A percentile compares a stretch with the other conserved stretches of the same genome.
Conservation (phyloP, 1,140 invertebrate genomes). For the Drosophila mauritiana region DNA sequence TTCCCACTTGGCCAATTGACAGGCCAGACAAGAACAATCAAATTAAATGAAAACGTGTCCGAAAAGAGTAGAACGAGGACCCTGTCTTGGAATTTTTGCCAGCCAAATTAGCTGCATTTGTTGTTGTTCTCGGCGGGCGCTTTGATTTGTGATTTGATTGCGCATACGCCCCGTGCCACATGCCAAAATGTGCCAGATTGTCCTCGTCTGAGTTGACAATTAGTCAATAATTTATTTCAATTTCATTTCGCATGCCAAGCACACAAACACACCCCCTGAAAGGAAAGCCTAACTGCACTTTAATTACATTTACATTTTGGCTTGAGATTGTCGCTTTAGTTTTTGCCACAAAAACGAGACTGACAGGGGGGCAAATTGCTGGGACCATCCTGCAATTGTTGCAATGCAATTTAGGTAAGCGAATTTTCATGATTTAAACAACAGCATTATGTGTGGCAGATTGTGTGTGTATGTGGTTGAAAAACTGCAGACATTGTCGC, state of each 20-base stretch:
- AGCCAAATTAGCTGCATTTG: conserved; percentile 66
- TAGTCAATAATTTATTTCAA: conserved; percentile 83
- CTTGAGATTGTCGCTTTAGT: conserved; percentile 43
- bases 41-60: conserved; percentile 64
- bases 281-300: conserved; percentile 64
- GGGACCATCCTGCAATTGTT: conserved; percentile 58
- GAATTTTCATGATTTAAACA: conserved; percentile 83
- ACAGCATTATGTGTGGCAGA: conserved; percentile 57
- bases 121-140: conserved; percentile 20
- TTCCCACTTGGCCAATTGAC: conserved; percentile 34
- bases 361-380: conserved; percentile 18
- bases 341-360: conserved; percentile 49
- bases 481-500: conserved; percentile 45
- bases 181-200: conserved; percentile 36
- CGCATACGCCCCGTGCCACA: conserved; percentile 44
- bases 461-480: conserved; percentile 27
- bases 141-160: conserved; percentile 55
- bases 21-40: conserved; percentile 63
- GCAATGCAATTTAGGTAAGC: conserved; percentile 78
- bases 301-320: conserved; percentile 78
- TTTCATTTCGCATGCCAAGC: conserved; percentile 76
- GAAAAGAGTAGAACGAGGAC: conserved; percentile 4
- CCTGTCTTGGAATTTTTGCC: conserved; percentile 43
- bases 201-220: conserved; percentile 72
- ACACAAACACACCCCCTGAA: conserved; percentile 21